Conservation (phyloP, 2,888 invertebrate genomes). For the Margaritifera margaritifera region DNA sequence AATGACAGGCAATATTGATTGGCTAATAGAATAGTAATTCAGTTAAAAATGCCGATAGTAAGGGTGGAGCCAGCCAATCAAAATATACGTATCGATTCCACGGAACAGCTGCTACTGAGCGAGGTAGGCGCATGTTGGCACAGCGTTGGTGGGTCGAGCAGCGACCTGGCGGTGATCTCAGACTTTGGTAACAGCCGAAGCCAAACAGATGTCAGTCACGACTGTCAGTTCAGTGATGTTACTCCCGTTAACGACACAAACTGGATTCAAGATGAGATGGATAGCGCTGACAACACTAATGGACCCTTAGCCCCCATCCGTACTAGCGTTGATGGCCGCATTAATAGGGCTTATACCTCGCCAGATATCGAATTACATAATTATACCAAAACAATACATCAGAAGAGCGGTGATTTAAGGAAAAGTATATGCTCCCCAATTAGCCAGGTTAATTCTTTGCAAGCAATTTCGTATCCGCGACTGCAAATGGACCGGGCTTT, state of each 20-base stretch:
- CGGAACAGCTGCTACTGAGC: conserved; percentile 49
- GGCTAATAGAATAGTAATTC: no score
- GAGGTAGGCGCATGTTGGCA: neutral
- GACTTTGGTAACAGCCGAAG: conserved; percentile 4
- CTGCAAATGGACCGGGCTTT: conserved; percentile 40
- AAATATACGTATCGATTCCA: conserved; percentile 66
- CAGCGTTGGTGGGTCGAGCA: conserved; percentile 5
- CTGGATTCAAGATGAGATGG: conserved; percentile 27
- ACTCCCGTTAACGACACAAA: conserved; percentile 25
- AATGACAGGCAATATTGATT: no score
- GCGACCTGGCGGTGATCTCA: conserved; percentile 1
- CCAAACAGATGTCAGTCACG: conserved; percentile 30
- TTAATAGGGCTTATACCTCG: conserved; percentile 67
- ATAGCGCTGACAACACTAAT: conserved; percentile 19
- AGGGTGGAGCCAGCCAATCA: conserved; percentile 65
- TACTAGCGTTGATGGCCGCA: conserved; percentile 54
- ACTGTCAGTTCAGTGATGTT: conserved; percentile 29
- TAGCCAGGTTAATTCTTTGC: conserved; percentile 29
- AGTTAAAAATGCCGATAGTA: conserved; percentile 59
- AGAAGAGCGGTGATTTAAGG: conserved; percentile 20
- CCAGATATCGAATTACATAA: conserved; percentile 66
- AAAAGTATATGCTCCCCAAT: conserved; percentile 17
- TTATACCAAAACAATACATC: conserved; percentile 42
- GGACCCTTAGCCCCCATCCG: conserved; percentile 14
- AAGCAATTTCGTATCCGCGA: conserved; percentile 33